Percentiles rank a stretch among this genome's conserved stretches.
Conservation (phyloP, 2,797 vertebrate species). For the Siniperca scherzeri region DNA sequence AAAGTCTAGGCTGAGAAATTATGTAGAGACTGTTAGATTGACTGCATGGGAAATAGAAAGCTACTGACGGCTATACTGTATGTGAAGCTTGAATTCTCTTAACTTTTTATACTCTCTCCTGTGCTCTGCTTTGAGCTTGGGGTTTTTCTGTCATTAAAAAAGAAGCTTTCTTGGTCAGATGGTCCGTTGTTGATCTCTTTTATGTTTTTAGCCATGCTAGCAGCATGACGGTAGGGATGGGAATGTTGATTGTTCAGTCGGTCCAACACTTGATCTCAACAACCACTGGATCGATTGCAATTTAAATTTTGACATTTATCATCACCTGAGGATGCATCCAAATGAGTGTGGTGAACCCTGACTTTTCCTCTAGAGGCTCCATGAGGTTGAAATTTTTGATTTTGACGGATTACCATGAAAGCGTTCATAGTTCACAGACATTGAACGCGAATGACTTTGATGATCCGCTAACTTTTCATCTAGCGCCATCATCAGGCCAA, state of each 20-base stretch:
- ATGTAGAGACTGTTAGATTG: background rate
- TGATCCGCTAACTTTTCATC: too few species aligned
- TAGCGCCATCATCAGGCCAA: too few species aligned
- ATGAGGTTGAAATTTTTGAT: background rate
- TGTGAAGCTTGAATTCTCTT: background rate
- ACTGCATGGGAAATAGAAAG: background rate
- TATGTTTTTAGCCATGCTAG: background rate
- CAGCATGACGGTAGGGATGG: background rate
- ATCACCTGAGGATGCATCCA: background rate
- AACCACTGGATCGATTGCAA: background rate
- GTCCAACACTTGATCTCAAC: background rate
- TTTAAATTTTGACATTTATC: background rate
- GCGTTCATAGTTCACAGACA: too few species aligned
- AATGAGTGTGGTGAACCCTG: background rate
- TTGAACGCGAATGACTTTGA: too few species aligned
- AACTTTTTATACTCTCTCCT: background rate
- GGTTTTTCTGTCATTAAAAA: background rate
- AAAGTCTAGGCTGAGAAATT: slow-evolving; percentile 5
- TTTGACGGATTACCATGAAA: too few species aligned
- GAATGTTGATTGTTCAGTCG: background rate
- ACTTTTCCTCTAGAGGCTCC: background rate
- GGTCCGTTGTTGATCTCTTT: background rate
- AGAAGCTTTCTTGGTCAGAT: background rate
- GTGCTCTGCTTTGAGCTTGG: background rate
- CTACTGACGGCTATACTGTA: background rate